phyloP scores from a whole-genome alignment of 2,888 invertebrate species.

The Ligdia adustata region DNA sequence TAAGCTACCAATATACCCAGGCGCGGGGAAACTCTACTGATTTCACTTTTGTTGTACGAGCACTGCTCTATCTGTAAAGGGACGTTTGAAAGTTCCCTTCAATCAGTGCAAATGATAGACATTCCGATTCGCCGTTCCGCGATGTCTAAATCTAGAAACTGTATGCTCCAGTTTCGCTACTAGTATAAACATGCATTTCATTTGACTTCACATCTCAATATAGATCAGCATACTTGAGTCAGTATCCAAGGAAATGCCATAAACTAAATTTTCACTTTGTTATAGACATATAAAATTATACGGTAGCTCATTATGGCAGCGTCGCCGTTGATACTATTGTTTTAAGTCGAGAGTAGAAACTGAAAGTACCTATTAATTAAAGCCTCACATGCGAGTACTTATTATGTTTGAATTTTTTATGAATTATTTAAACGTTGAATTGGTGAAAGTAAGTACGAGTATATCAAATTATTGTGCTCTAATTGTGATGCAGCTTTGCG shows the following conservation, averaged over 20 bases:
- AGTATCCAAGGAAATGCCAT: constrained; percentile 3
- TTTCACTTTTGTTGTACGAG: constrained; percentile 76
- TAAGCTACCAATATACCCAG: constrained; percentile 45
- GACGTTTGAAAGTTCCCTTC: constrained; percentile 36
- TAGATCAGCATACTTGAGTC: not conserved
- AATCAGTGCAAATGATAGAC: constrained; percentile 29
- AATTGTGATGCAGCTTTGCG: constrained; percentile 66
- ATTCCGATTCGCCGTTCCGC: constrained; percentile 11
- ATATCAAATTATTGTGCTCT: constrained; percentile 74
- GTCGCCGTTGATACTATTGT: constrained; percentile 41
- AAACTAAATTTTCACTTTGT: constrained; percentile 22
- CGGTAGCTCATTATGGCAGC: constrained; percentile 22
- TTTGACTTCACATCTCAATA: not conserved
- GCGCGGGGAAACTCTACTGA: constrained; percentile 51
- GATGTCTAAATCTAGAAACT: not conserved
- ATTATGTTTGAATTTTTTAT: constrained; percentile 60
- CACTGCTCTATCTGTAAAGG: constrained; percentile 27
- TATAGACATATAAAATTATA: constrained; percentile 21
- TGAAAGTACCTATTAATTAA: constrained; percentile 70
- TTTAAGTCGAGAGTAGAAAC: constrained; percentile 55
- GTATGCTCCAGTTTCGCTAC: not conserved
- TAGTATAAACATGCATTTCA: not conserved
- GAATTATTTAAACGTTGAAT: constrained; percentile 61
- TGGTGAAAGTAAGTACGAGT: constrained; percentile 78
- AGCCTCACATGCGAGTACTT: constrained; percentile 43